Base-by-base conservation (phyloP, 1,140 invertebrate species). In the Solen grandis region DNA sequence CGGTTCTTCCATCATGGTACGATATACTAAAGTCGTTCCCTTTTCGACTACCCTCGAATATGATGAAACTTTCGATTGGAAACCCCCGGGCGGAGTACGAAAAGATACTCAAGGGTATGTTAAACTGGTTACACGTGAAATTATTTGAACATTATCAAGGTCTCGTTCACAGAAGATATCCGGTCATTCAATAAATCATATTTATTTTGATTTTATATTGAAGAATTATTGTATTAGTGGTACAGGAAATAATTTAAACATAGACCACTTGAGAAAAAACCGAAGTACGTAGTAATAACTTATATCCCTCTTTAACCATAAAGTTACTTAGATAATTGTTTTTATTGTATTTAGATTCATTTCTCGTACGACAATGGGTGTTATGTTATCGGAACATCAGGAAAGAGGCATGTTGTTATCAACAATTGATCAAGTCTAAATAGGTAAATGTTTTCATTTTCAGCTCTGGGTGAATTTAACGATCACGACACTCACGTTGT, bases 51-150 rank as follows among this genome's bases (percentile, higher is more conserved):
- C 29, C 41, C 8, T 33, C 36, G 35, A 79, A 60, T 13, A 38
- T 57, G 5, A 59, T 50, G 4, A 79, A 35, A 46, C 54, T 79
- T 35, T 54, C 69, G 19, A 8, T 79, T 8, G 65, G 66, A 4
- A 79, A 65, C 10, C 63, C 76, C 14, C 84, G 68, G 50, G 81
- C 85, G 14, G 83, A 86, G 25, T 86, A 84, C 52, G 83, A 84
- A 36, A 84, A 83, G 81, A 78, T 86, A 38, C 60, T 68, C 19
- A 86, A 84, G 83, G 74, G 85, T 86, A 82, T 68, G 62, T n/a
- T n/a, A n/a, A n/a, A n/a, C n/a, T n/a, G n/a, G n/a, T n/a, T 81
- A 27, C 25, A 35, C 2, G 8, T 4, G 13, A 27, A 62, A 29
- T 27, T 57, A 22, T 50, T 36, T 50, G 8, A 5, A 25, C 8